phyloP scores from a whole-genome alignment of 2,888 invertebrate species.

The Ceriagrion tenellum region DNA sequence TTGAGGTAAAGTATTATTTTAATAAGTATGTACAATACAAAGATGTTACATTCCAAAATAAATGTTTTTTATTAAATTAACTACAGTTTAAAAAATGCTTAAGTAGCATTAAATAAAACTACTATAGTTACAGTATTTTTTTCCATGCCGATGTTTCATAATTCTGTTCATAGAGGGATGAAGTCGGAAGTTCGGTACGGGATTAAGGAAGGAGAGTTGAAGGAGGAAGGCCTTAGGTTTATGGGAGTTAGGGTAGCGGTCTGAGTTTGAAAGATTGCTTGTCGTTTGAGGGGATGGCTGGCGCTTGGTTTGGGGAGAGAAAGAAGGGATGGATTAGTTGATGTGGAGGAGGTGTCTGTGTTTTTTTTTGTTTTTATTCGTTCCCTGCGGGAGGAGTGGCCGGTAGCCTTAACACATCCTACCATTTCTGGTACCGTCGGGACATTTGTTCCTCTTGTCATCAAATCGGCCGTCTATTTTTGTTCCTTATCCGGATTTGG shows the following conservation, averaged over 20 bases:
- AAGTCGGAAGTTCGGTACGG: too few relatives aligned
- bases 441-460: constrained; percentile 40
- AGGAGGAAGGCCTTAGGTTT: background rate
- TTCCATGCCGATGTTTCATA: too few relatives aligned
- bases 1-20: too few relatives aligned
- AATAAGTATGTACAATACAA: too few relatives aligned
- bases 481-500: constrained; percentile 60
- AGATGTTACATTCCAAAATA: too few relatives aligned
- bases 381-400: background rate
- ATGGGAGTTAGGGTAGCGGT: background rate
- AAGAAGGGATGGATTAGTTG: constrained; percentile 16
- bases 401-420: background rate
- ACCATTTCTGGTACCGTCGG: constrained; percentile 56
- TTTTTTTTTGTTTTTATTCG: background rate
- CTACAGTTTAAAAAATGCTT: too few relatives aligned
- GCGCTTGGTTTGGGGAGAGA: background rate
- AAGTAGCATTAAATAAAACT: too few relatives aligned
- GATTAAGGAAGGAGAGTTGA: background rate
- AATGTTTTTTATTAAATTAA: too few relatives aligned
- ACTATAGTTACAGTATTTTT: too few relatives aligned
- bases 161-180: too few relatives aligned
- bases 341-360: background rate
- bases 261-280: background rate
- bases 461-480: constrained; percentile 29
- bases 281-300: background rate